These are phyloP conservation scores for Coptodon rendalli DNA, from an alignment of 2,113 vertebrate genomes.

Conservation along the genomic window DNA sequence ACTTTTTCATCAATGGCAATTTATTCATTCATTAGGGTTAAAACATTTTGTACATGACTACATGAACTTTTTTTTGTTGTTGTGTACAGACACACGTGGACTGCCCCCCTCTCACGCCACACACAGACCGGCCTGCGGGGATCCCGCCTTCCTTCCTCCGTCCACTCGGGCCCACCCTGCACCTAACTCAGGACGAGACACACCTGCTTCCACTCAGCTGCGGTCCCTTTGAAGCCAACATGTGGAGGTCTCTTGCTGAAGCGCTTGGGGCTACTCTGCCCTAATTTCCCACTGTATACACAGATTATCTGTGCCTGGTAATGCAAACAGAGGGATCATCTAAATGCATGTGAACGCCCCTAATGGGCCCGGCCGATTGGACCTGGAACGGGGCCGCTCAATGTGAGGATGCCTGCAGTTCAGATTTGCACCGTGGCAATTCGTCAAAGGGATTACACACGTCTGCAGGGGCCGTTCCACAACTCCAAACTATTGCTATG, in stretches of 20 bases:
- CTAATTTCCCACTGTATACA: conserved; percentile 64
- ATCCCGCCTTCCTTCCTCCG: conserved; percentile 14
- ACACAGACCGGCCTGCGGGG: conserved; percentile 26
- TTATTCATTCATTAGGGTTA: neutral
- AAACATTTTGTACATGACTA: neutral
- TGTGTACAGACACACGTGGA: neutral
- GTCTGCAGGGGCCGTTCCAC: conserved; percentile 40
- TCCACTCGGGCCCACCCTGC: conserved; percentile 31
- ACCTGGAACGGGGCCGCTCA: conserved; percentile 16
- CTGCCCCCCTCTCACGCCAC: neutral
- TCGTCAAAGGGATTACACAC: conserved; percentile 54
- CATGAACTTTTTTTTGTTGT: neutral
- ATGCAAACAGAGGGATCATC: conserved; percentile 64
- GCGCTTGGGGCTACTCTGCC: conserved; percentile 18
- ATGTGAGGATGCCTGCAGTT: conserved; percentile 32
- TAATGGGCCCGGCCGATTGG: conserved; percentile 50
- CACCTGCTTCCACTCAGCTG: conserved; percentile 70
- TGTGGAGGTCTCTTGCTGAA: conserved; percentile 39
- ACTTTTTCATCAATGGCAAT: neutral
- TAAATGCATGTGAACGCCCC: conserved; percentile 59
- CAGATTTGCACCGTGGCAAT: conserved; percentile 34
- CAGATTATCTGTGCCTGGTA: conserved; percentile 64
- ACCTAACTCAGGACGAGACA: conserved; percentile 27
- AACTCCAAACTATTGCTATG: conserved; percentile 26
- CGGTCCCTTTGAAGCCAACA: conserved; percentile 56